Evolutionary conservation across 2,888 invertebrate genomes (phyloP), one percentile per base, ranked within the genome.

Genomic region (Drosophila kambysellisi): DNA sequence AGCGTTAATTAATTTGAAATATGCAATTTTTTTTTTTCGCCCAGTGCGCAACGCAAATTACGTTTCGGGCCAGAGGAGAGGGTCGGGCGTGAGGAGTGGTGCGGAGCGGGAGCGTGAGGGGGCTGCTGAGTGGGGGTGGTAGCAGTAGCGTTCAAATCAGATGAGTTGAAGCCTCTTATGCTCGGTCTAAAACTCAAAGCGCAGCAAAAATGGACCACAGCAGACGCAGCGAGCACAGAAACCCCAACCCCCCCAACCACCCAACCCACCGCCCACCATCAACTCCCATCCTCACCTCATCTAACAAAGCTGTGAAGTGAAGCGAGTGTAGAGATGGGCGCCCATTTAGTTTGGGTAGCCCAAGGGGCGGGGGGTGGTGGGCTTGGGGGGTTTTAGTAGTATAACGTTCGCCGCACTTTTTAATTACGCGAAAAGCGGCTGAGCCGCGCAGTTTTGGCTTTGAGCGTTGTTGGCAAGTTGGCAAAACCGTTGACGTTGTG

Each of bases 1-100:
- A 91, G 89, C 87, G 84, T 90, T 91, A 91, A 91, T 91, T 91
- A 91, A 91, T 91, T 91, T 89, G 89, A 90, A 90, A 88, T 88
- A 87, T 89, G 72, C 68, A 82, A 80, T 81, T 87, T 86, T 79
- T 76, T 76, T 72, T 72, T 43, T 56, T 29, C 33, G 32, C 11
- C 43, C 48, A 70, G 66, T 73, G 71, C 66, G 61, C 89, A 80
- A 86, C 75, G 77, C 85, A 89, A 88, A 84, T 84, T 84, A 83
- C 83, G 81, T 82, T 53, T 60, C 50, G 35, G 64, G n/a, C 54
- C 32, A 20, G 41, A 15, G 20, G 4, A 9, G 12, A 25, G 8
- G 3, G 12, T 17, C 35, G 32, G 52, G 46, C 51, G 41, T 7
- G 17, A 6, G 11, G 20, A 11, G 9, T 7, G 25, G 37, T 9